Conservation (phyloP, 2,797 vertebrate genomes). For the Clarias laeviceps region DNA sequence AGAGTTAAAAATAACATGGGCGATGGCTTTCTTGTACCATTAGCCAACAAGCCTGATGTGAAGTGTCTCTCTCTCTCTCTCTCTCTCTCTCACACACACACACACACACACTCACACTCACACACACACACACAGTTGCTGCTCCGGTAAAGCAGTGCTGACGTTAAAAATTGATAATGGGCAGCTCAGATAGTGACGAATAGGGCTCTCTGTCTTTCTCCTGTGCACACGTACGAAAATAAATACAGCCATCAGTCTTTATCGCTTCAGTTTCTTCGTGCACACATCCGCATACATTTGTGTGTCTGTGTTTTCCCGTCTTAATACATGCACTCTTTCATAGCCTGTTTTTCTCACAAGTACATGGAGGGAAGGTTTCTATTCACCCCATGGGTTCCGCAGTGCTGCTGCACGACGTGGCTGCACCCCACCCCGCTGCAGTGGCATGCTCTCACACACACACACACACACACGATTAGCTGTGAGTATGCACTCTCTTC, state of each 20-base stretch:
- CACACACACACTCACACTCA: conserved; percentile 42
- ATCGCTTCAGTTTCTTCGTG: not conserved
- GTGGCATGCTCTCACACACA: conserved; percentile 45
- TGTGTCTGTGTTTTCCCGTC: not conserved
- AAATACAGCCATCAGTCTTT: not conserved
- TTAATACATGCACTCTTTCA: not conserved
- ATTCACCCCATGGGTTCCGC: conserved; percentile 53
- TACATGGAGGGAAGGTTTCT: conserved; percentile 22
- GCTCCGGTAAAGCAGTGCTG: conserved; percentile 39
- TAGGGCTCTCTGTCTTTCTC: conserved; percentile 2
- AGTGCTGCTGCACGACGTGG: conserved; percentile 54
- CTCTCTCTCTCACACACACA: conserved; percentile 34
- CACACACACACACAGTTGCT: conserved; percentile 20
- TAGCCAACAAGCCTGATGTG: conserved; percentile 72
- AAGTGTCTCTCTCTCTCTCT: conserved; percentile 54
- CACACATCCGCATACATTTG: not conserved
- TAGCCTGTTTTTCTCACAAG: not conserved
- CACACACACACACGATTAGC: conserved; percentile 28
- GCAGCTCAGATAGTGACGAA: conserved; percentile 22
- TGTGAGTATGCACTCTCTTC: not conserved
- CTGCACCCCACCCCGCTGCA: conserved; percentile 60
- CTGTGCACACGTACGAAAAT: conserved; percentile 13
- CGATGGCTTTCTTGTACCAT: conserved; percentile 79
- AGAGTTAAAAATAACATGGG: conserved; percentile 84
- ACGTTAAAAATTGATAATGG: conserved; percentile 43